Evolutionary conservation across 2,888 invertebrate genomes (phyloP).

Genomic region (Xanthia togata): DNA sequence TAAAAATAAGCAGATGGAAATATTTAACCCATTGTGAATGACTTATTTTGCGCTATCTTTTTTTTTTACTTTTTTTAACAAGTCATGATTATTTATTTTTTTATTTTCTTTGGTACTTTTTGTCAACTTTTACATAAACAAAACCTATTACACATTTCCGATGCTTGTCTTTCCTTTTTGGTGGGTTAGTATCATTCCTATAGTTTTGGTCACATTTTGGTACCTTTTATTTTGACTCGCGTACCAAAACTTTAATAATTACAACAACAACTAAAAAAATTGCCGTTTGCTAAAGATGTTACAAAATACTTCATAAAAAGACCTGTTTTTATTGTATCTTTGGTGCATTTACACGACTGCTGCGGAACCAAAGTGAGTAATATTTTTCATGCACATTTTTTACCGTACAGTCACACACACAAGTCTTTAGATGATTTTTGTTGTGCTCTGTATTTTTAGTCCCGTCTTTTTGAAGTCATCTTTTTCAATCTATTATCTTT

Average conservation of each 20-base stretch:
- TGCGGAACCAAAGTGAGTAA: not conserved
- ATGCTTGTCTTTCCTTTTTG: constrained; percentile 32
- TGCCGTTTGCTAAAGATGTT: constrained; percentile 10
- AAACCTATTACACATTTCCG: constrained; percentile 63
- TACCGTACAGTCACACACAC: constrained; percentile 24
- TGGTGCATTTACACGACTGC: constrained; percentile 11
- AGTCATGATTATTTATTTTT: constrained; percentile 21
- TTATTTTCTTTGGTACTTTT: constrained; percentile 36
- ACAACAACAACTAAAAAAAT: constrained; percentile 2
- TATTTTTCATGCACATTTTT: not conserved
- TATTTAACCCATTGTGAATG: not conserved
- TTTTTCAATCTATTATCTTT: constrained; percentile 13
- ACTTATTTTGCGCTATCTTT: constrained; percentile 36
- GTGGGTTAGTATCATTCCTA: constrained; percentile 42
- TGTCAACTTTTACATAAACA: constrained; percentile 62
- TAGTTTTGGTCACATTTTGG: not conserved
- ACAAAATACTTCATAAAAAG: constrained; percentile 13
- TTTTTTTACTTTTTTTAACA: constrained; percentile 43
- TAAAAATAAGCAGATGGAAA: constrained; percentile 12
- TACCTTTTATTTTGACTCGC: constrained; percentile 1
- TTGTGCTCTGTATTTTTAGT: constrained; percentile 10
- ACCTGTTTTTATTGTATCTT: not conserved
- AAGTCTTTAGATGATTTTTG: not conserved
- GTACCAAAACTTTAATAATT: constrained; percentile 4
- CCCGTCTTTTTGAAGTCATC: not conserved